phyloP scores from a whole-genome alignment of 2,888 invertebrate species.

The Meandrusa payeni region DNA sequence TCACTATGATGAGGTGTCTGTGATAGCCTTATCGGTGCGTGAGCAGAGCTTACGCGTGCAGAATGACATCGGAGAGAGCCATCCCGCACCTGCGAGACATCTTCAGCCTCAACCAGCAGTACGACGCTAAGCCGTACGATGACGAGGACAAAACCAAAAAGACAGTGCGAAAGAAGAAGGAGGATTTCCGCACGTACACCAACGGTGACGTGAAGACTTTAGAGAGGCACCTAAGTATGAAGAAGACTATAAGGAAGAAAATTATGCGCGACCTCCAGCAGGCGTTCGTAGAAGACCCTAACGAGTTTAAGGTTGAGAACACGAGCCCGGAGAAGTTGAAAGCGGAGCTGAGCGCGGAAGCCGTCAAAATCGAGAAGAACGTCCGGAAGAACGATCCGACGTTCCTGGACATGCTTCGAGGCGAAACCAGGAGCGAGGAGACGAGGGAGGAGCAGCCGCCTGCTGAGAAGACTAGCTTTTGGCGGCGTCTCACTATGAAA shows the following conservation, averaged over 20 bases:
- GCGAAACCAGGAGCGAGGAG: slow-evolving; percentile 75
- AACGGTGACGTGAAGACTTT: slow-evolving; percentile 87
- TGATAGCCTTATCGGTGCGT: slow-evolving; percentile 48
- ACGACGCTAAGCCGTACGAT: slow-evolving; percentile 68
- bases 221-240: slow-evolving; percentile 92
- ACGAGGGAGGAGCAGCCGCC: slow-evolving; percentile 69
- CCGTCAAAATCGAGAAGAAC: slow-evolving; percentile 82
- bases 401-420: slow-evolving; percentile 85
- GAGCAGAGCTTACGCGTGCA: slow-evolving; percentile 45
- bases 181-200: slow-evolving; percentile 84
- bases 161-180: slow-evolving; percentile 81
- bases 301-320: slow-evolving; percentile 86
- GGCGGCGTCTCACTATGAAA: slow-evolving; percentile 86
- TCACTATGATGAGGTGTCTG: slow-evolving; percentile 69
- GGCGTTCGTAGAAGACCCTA: slow-evolving; percentile 86
- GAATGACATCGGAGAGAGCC: slow-evolving; percentile 86
- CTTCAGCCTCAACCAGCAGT: slow-evolving; percentile 82
- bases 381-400: slow-evolving; percentile 81
- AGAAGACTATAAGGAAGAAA: slow-evolving; percentile 91
- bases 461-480: slow-evolving; percentile 83
- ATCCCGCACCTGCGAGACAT: slow-evolving; percentile 89
- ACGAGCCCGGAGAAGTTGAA: slow-evolving; percentile 85
- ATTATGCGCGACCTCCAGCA: slow-evolving; percentile 92
- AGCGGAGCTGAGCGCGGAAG: slow-evolving; percentile 84
- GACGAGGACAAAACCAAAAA: slow-evolving; percentile 80